Conservation (phyloP, 2,113 vertebrate species). For the Genyomyrus donnyi region DNA sequence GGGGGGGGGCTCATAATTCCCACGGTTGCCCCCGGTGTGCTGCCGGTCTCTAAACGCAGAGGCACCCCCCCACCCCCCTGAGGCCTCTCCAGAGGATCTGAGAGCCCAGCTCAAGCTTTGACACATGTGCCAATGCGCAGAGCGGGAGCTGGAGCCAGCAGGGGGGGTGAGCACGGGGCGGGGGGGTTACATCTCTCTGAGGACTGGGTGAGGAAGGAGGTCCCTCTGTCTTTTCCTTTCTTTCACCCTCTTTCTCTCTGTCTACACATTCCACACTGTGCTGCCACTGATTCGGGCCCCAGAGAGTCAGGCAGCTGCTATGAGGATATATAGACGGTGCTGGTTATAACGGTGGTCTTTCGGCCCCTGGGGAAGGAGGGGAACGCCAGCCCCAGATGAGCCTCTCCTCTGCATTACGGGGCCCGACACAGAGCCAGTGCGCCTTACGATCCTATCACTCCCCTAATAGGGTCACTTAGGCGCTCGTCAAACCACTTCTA, state of each 20-base stretch:
- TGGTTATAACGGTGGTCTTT: constrained; percentile 3
- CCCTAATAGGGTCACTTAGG: constrained; percentile 20
- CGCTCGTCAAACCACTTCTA: constrained; percentile 28
- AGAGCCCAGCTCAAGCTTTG: constrained; percentile 57
- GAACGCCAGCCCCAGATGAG: not conserved
- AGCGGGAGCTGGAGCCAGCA: too few species aligned
- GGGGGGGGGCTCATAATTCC: not conserved
- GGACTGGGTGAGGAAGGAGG: constrained; percentile 26
- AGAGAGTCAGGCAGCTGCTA: not conserved
- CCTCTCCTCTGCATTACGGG: not conserved
- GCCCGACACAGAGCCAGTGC: not conserved
- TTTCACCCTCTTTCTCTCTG: not conserved
- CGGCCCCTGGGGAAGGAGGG: not conserved
- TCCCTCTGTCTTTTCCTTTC: constrained; percentile 30
- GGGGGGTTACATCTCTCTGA: constrained; percentile 47
- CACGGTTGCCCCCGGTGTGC: not conserved
- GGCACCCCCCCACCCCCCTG: constrained; percentile 14
- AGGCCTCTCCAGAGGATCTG: constrained; percentile 55
- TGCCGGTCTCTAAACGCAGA: not conserved
- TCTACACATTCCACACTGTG: not conserved
- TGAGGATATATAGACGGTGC: constrained; percentile 20
- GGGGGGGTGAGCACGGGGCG: not conserved
- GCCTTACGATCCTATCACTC: not conserved
- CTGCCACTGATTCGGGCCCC: not conserved
- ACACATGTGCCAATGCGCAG: constrained; percentile 54